Evolutionary conservation across 2,797 vertebrate species (phyloP), one percentile per base, ranked within the genome.

Genomic region (Buphagus erythrorhynchus): DNA sequence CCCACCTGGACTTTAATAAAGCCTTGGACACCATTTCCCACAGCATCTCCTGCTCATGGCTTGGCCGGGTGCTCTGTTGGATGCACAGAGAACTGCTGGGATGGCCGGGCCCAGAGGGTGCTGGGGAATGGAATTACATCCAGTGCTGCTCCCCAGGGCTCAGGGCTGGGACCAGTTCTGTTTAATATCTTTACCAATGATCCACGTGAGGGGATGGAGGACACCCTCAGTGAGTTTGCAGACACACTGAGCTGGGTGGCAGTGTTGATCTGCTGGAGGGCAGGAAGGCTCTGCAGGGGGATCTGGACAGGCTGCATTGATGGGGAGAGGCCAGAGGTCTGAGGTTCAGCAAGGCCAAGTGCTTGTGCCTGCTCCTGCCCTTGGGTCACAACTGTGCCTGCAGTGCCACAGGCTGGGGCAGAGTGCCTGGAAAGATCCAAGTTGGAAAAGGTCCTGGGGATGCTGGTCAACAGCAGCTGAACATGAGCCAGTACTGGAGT

Each of bases 61-160:
- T 42, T 43, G 31, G 22, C 25, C 0, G 0, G 12, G 8, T 2
- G 29, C 35, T 51, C 13, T 7, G 10, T 7, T 12, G 7, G 4
- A 17, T 45, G n/a, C 5, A 15, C 1, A 16, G 2, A 36, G 31
- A 78, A 25, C 31, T 55, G 61, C 3, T 5, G 7, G 43, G 15
- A 17, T 15, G 57, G 69, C 42, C 0, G 0, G 10, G 48, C 54
- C 81, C 88, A 79, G 43, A 49, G 42, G 35, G 5, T 24, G 25
- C 1, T 62, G 46, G n/a, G 13, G 68, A 68, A 33, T 38, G 55
- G n/a, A 79, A 6, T 16, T 11, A 3, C 43, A 85, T 4, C 35
- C 61, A 38, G 36, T 4, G 33, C 6, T 28, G 55, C 0, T 51
- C 49, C 62, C 36, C 55, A 80, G 57, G 57, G 38, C 31, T 61